phyloP scores from a whole-genome alignment of 2,113 vertebrate genomes.

The Elgaria multicarinata region DNA sequence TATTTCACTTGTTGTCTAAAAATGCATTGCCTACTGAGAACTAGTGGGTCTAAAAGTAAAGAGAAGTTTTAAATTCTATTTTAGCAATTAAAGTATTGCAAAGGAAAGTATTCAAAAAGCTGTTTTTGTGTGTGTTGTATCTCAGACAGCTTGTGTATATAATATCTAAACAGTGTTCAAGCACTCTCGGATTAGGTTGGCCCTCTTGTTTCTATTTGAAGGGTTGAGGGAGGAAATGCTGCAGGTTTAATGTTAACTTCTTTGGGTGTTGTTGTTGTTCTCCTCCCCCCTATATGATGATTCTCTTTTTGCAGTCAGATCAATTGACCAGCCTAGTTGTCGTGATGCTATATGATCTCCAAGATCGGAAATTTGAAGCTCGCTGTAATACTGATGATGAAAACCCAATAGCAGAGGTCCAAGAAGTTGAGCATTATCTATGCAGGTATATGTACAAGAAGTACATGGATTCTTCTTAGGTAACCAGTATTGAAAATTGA shows the following conservation, averaged over 20 bases:
- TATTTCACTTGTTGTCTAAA: not conserved
- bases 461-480: not conserved
- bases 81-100: not conserved
- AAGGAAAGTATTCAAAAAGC: not conserved
- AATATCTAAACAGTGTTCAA: not conserved
- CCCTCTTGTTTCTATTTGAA: not conserved
- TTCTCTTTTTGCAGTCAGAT: conserved; percentile 78
- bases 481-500: not conserved
- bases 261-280: not conserved
- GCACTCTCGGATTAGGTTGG: not conserved
- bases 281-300: conserved; percentile 1
- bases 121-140: no score
- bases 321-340: conserved; percentile 86
- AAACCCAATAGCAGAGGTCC: conserved; percentile 79
- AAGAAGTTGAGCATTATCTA: conserved; percentile 82
- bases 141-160: not conserved
- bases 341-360: conserved; percentile 90
- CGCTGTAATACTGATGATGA: conserved; percentile 58
- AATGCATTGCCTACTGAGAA: not conserved
- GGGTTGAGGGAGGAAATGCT: not conserved
- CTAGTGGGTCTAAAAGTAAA: not conserved
- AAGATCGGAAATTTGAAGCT: conserved; percentile 88
- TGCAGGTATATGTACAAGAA: conserved; percentile 73
- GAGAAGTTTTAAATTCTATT: not conserved
- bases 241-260: not conserved